Conservation (phyloP, 2,888 invertebrate genomes). For the Frankliniella fusca region DNA sequence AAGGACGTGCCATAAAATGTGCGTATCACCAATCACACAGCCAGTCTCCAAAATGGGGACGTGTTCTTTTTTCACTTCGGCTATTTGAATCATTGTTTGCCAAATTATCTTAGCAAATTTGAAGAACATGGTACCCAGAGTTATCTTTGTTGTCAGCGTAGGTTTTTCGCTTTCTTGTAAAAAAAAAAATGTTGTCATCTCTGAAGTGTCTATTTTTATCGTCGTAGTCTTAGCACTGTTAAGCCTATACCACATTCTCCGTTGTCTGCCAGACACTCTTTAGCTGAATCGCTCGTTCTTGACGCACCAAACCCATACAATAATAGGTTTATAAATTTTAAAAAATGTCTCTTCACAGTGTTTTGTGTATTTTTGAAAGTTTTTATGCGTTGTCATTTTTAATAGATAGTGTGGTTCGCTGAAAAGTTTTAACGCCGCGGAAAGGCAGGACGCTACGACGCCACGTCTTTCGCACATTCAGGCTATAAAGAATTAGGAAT, state of each 20-base stretch:
- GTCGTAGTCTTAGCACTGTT: neutral
- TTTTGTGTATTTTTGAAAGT: conserved; percentile 21
- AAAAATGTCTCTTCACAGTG: neutral
- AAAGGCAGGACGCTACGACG: neutral
- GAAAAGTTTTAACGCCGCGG: neutral
- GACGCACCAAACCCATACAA: conserved; percentile 25
- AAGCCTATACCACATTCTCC: neutral
- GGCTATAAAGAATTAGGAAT: neutral
- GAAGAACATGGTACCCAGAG: neutral
- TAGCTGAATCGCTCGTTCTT: neutral
- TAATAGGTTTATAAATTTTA: conserved; percentile 15
- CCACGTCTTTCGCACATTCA: neutral
- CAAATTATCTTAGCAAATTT: neutral
- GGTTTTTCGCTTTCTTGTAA: neutral
- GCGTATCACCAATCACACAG: neutral
- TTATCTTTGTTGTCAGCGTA: neutral
- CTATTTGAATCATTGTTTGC: neutral
- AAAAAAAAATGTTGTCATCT: neutral
- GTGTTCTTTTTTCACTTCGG: neutral
- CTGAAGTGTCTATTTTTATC: neutral
- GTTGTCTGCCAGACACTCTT: neutral
- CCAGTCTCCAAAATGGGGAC: neutral
- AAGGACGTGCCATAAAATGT: neutral
- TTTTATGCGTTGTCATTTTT: neutral
- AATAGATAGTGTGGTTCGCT: neutral